Evolutionary conservation across 1,140 invertebrate genomes (phyloP).

Genomic region (Mamestra configurata): DNA sequence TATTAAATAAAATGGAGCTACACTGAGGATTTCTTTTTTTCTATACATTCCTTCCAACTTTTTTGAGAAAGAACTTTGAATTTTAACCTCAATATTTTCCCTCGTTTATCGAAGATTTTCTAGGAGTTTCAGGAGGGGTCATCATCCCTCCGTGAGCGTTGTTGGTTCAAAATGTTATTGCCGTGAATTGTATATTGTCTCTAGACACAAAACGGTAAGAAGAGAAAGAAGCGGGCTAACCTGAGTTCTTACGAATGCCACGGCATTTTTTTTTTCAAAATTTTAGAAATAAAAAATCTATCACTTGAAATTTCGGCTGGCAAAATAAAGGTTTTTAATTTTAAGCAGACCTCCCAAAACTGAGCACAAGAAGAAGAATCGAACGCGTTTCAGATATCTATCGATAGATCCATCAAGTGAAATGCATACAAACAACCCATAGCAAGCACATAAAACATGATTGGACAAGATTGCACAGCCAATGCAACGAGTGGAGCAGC

Average conservation of each 20-base stretch:
- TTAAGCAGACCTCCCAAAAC: background rate
- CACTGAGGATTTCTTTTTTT: background rate
- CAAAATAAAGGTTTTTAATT: too few relatives aligned
- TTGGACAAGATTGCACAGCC: slow-evolving; percentile 26
- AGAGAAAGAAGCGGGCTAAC: too few relatives aligned
- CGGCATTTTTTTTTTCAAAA: too few relatives aligned
- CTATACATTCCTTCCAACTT: background rate
- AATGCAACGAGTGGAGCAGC: background rate
- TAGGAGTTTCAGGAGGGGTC: background rate
- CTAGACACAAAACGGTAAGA: too few relatives aligned
- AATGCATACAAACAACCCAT: slow-evolving; percentile 20
- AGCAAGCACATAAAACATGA: slow-evolving; percentile 10
- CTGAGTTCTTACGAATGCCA: too few relatives aligned
- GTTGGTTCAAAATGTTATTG: too few relatives aligned
- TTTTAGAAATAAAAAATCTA: too few relatives aligned
- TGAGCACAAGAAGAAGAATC: background rate
- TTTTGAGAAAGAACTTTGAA: background rate
- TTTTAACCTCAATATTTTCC: background rate
- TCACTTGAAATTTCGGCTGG: too few relatives aligned
- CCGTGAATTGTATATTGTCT: too few relatives aligned
- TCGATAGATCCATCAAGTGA: background rate
- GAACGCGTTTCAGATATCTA: background rate
- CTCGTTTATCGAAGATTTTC: background rate
- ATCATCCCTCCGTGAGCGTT: background rate
- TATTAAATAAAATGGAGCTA: background rate